Percentiles rank a stretch among this genome's conserved stretches.
These are phyloP conservation scores for Micromys minutus DNA, from an alignment of 2,113 vertebrate species.

Conservation along the genomic window DNA sequence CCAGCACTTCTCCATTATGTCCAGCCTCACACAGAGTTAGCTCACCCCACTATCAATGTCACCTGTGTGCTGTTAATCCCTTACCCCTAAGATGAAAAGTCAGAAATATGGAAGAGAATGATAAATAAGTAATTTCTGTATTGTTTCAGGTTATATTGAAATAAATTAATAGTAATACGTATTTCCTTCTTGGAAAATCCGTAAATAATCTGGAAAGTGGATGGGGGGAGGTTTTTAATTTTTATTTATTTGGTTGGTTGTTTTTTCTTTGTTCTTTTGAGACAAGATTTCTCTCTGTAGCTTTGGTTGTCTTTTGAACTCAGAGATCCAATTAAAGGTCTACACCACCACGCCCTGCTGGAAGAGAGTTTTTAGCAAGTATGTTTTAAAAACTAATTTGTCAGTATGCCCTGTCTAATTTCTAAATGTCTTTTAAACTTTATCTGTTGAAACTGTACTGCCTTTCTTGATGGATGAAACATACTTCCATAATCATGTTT, in stretches of 20 bases:
- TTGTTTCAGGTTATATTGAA: neutral
- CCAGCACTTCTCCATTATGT: neutral
- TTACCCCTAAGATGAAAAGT: neutral
- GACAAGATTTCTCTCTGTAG: neutral
- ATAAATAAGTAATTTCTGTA: neutral
- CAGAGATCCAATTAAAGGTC: neutral
- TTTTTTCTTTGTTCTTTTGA: neutral
- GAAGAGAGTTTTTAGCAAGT: neutral
- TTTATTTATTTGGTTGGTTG: neutral
- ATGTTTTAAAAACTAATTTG: neutral
- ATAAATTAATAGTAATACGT: neutral
- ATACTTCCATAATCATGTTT: neutral
- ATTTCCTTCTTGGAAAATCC: neutral
- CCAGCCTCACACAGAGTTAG: accelerated
- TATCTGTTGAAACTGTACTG: conserved; percentile 18
- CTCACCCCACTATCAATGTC: neutral
- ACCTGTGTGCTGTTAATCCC: neutral
- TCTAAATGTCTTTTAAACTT: neutral
- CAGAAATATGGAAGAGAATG: neutral
- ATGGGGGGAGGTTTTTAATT: neutral
- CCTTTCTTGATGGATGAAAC: neutral
- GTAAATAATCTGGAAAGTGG: neutral
- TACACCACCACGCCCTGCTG: neutral
- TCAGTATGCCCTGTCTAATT: neutral
- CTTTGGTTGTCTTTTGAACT: neutral